Conservation (phyloP, 2,113 vertebrate species). For the Grammomys dolichurus region DNA sequence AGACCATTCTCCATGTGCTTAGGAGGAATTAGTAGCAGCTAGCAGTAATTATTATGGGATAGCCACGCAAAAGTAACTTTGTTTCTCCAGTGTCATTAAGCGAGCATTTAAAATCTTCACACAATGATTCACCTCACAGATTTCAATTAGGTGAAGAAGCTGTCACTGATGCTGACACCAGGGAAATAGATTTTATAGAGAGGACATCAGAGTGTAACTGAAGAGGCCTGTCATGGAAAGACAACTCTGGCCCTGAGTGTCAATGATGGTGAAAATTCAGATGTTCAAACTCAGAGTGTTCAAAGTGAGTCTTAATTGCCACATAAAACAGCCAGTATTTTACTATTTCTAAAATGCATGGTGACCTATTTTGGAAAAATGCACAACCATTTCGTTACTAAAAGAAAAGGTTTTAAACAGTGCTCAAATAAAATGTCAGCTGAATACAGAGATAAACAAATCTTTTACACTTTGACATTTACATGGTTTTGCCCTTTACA, state of each 20-base stretch:
- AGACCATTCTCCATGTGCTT: constrained; percentile 13
- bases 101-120: constrained; percentile 29
- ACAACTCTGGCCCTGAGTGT: neutral
- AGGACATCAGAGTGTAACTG: neutral
- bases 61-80: constrained; percentile 30
- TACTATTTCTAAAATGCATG: constrained; percentile 45
- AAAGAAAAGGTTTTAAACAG: constrained; percentile 37
- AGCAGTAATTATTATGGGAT: neutral
- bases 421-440: neutral
- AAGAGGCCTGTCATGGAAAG: neutral
- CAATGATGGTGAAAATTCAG: constrained; percentile 25
- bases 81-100: neutral
- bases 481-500: neutral
- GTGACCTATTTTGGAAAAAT: neutral
- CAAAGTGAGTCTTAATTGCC: constrained; percentile 29
- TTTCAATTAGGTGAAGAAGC: constrained; percentile 26
- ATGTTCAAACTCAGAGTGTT: neutral
- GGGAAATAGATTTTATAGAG: constrained; percentile 13
- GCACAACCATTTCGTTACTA: constrained; percentile 5
- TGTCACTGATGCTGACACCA: neutral
- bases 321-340: neutral
- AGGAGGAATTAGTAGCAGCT: neutral
- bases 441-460: neutral
- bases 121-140: neutral
- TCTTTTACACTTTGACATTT: constrained; percentile 41